phyloP scores from a whole-genome alignment of 2,797 vertebrate genomes.

The Sebastes reedi region DNA sequence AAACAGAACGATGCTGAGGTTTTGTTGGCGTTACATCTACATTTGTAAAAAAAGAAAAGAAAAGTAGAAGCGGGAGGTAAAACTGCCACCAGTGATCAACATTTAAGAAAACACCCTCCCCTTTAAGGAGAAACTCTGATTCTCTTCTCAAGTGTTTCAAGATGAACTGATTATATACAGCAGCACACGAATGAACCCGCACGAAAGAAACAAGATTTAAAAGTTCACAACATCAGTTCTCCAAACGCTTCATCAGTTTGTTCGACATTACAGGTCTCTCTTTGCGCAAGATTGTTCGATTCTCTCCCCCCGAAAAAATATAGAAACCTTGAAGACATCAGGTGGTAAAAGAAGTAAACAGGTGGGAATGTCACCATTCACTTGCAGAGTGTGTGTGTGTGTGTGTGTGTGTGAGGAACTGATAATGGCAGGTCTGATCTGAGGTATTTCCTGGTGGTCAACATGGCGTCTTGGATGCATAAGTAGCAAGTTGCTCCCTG shows the following conservation, averaged over 20 bases:
- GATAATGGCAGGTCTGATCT: slow-evolving; percentile 72
- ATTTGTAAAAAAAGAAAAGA: slow-evolving; percentile 38
- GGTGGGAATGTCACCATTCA: slow-evolving; percentile 43
- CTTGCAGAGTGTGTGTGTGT: slow-evolving; percentile 12
- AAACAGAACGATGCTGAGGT: slow-evolving; percentile 56
- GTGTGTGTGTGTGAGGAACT: neutral
- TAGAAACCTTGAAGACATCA: slow-evolving; percentile 58
- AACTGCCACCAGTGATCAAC: slow-evolving; percentile 18
- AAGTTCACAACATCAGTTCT: slow-evolving; percentile 35
- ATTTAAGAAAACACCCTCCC: neutral
- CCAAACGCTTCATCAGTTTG: slow-evolving; percentile 30
- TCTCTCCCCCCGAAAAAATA: neutral
- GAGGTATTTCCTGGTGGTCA: slow-evolving; percentile 80
- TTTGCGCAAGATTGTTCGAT: slow-evolving; percentile 26
- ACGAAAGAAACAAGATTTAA: slow-evolving; percentile 12
- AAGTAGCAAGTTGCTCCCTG: slow-evolving; percentile 78
- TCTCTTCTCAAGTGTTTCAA: slow-evolving; percentile 53
- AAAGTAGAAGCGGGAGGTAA: slow-evolving; percentile 42
- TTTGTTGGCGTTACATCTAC: slow-evolving; percentile 45
- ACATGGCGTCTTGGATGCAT: slow-evolving; percentile 83
- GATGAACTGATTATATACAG: slow-evolving; percentile 73
- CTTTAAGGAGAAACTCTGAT: slow-evolving; percentile 28
- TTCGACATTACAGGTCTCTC: slow-evolving; percentile 10
- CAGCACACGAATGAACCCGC: slow-evolving; percentile 52
- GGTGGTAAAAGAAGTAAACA: slow-evolving; percentile 52